Base-by-base conservation (phyloP, 2,113 vertebrate genomes). In the Sisor rabdophorus region DNA sequence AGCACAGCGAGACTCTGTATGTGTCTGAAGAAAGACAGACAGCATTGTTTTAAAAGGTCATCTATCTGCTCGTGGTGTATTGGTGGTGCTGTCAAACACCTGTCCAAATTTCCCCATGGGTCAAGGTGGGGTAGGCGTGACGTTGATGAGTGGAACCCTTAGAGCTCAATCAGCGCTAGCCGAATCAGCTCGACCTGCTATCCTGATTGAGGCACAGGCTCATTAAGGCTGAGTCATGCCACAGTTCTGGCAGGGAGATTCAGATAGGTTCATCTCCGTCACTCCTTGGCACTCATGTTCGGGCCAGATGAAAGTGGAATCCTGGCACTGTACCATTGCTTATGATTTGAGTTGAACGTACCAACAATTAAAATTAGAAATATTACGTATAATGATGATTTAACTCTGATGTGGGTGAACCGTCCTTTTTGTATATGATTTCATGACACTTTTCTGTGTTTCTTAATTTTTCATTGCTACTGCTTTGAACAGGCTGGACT, bases 311-410 rank as follows among this genome's bases (percentile, higher is more conserved):
- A 71, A 71, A 71, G 52, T 71, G 69, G 19, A 32, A 22, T 22
- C 52, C 69, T 71, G 69, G 69, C 69, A 11, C 52, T 4, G 53
- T 11, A 52, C 69, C 69, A 40, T 22, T 20, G 3, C 55, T 71
- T 71, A 13, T 71, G 36, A 71, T 71, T 28, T 22, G 69, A 55
- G 12, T 30, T 55, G 48, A 73, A 50, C 2, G 71, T 28, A 50
- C 71, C 7, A 20, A 36, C 55, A 73, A 73, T 73, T 73, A 73
- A 73, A 60, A 5, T 47, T 26, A 50, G 71, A 73, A 73, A 73
- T 71, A 71, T 40, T 55, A 71, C 53, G 40, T 52, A 55, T 71
- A 26, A 71, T 15, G 55, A 55, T 40, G 69, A 71, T 55, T 71
- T 55, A 69, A n/a, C n/a, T 22, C 65, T 68, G 44, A 11, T 0